phyloP scores from a whole-genome alignment of 2,113 vertebrate species.

The Nothoprocta perdicaria region DNA sequence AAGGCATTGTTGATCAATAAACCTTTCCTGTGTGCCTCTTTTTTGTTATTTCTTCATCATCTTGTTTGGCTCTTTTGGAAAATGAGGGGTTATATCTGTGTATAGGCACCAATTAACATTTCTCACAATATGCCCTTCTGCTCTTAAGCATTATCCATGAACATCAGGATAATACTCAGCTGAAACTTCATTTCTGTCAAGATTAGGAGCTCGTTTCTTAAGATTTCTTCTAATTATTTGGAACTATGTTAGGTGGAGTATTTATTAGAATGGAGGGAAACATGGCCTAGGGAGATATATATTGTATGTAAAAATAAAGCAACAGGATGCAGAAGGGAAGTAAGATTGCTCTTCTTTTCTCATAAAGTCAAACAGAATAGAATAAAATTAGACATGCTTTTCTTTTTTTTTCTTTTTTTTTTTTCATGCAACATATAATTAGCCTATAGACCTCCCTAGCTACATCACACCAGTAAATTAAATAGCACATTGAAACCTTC shows the following conservation, averaged over 20 bases:
- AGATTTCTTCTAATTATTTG: neutral
- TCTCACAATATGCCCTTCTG: neutral
- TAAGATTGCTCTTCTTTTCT: neutral
- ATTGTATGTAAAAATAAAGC: neutral
- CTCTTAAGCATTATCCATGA: neutral
- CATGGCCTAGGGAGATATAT: rapidly evolving
- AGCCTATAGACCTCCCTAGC: neutral
- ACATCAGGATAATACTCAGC: neutral
- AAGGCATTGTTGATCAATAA: neutral
- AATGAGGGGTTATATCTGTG: neutral
- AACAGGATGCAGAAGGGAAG: neutral
- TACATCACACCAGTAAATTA: neutral
- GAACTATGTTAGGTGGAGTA: neutral
- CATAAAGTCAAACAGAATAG: neutral
- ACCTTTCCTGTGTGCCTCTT: neutral
- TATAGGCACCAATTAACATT: rapidly evolving
- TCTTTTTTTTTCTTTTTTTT: too few relatives aligned
- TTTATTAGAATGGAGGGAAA: neutral
- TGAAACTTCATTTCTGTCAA: neutral
- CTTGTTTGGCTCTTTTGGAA: neutral
- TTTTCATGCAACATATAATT: neutral
- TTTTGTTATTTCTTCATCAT: neutral
- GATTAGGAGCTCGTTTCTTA: neutral
- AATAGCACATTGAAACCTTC: neutral
- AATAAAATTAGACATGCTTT: neutral